Evolutionary conservation across 92 coral and sea anemone genomes (phyloP).

Genomic region (Actinostola sp.): DNA sequence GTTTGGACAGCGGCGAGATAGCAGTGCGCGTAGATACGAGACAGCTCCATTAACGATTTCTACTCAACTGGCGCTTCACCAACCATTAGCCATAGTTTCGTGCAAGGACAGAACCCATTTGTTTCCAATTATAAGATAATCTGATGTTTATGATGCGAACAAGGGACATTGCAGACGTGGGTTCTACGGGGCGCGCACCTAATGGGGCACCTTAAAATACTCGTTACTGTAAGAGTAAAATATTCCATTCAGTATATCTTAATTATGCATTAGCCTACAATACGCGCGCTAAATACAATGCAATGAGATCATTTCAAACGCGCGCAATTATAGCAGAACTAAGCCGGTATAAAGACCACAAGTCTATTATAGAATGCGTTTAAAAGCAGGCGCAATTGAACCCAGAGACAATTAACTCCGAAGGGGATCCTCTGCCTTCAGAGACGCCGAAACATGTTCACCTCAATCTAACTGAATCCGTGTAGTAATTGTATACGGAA

Average conservation of each 20-base stretch:
- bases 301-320: no score
- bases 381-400: background rate
- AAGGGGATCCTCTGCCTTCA: no score
- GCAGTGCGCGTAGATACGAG: background rate
- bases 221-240: no score
- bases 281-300: no score
- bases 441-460: no score
- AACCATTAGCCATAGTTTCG: slow-evolving; percentile 6
- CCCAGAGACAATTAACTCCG: background rate
- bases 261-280: no score
- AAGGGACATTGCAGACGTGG: background rate
- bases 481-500: background rate
- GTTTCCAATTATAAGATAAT: slow-evolving; percentile 59
- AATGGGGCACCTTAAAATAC: background rate
- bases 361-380: background rate
- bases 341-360: no score
- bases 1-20: slow-evolving; percentile 15
- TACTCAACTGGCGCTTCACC: background rate
- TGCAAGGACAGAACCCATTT: slow-evolving; percentile 40
- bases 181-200: background rate
- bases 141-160: slow-evolving; percentile 54
- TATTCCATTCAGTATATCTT: no score
- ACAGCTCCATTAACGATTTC: slow-evolving; percentile 1
- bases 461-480: background rate
- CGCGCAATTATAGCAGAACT: no score